Conservation (phyloP, 2,797 vertebrate species). For the Babyrousa celebensis region DNA sequence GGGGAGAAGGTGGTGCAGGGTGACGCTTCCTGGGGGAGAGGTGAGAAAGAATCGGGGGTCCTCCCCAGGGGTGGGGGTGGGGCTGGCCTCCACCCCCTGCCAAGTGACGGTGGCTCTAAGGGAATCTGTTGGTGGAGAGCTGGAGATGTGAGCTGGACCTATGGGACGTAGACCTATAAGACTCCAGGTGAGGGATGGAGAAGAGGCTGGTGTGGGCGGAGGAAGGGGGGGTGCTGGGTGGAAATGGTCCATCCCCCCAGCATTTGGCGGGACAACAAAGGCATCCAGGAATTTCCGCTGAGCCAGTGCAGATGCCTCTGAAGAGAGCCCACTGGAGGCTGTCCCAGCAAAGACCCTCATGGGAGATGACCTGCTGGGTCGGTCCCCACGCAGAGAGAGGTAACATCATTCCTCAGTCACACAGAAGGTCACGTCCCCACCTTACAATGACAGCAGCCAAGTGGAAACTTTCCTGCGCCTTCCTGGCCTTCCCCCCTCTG, state of each 20-base stretch:
- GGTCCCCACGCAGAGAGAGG: not conserved
- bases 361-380: fast-evolving
- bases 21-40: not conserved
- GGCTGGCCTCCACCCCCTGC: not conserved
- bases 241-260: not conserved
- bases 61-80: no score
- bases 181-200: not conserved
- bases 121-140: not conserved
- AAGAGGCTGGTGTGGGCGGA: not conserved
- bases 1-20: not conserved
- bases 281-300: not conserved
- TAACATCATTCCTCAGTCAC: not conserved
- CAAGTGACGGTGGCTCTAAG: not conserved
- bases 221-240: not conserved
- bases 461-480: not conserved
- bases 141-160: not conserved
- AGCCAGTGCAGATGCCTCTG: not conserved
- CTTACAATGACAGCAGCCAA: not conserved
- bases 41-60: not conserved
- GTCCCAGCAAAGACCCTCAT: not conserved
- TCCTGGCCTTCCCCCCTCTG: not conserved
- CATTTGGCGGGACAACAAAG: not conserved
- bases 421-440: not conserved
- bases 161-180: not conserved
- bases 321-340: not conserved